Percentiles rank a stretch among this genome's conserved stretches.
phyloP scores from a whole-genome alignment of 1,140 invertebrate species.

The Ostrea denselamellosa region DNA sequence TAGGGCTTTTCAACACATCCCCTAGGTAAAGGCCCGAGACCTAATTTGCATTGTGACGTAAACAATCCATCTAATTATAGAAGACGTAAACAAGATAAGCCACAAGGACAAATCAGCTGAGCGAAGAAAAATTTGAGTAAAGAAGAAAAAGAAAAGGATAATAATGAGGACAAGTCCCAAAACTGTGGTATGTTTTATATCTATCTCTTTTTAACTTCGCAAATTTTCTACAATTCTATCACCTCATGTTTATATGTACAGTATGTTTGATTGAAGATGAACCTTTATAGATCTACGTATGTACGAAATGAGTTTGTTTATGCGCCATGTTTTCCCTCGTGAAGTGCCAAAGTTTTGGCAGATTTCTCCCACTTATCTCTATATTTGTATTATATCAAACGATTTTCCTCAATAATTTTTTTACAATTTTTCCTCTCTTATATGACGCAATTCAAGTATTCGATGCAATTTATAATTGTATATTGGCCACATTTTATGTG shows the following conservation, averaged over 20 bases:
- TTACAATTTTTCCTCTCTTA: too few species aligned
- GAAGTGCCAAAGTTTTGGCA: not conserved
- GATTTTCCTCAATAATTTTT: too few species aligned
- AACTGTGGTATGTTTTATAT: slow-evolving; percentile 68
- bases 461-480: too few species aligned
- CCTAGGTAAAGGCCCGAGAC: not conserved
- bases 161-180: slow-evolving; percentile 66
- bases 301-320: not conserved
- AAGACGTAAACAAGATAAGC: not conserved
- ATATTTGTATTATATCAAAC: too few species aligned
- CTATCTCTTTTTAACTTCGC: not conserved
- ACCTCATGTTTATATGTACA: too few species aligned
- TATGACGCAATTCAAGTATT: too few species aligned
- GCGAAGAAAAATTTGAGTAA: not conserved
- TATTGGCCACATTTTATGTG: too few species aligned
- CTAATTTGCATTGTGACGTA: slow-evolving; percentile 34
- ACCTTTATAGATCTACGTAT: too few species aligned
- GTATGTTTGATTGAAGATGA: too few species aligned
- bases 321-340: slow-evolving; percentile 32
- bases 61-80: slow-evolving; percentile 24
- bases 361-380: too few species aligned
- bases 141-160: slow-evolving; percentile 20
- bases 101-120: slow-evolving; percentile 5
- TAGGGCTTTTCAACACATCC: not conserved
- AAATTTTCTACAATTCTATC: not conserved